Base-by-base conservation (phyloP, 1,140 invertebrate genomes). In the Solenopsis invicta region DNA sequence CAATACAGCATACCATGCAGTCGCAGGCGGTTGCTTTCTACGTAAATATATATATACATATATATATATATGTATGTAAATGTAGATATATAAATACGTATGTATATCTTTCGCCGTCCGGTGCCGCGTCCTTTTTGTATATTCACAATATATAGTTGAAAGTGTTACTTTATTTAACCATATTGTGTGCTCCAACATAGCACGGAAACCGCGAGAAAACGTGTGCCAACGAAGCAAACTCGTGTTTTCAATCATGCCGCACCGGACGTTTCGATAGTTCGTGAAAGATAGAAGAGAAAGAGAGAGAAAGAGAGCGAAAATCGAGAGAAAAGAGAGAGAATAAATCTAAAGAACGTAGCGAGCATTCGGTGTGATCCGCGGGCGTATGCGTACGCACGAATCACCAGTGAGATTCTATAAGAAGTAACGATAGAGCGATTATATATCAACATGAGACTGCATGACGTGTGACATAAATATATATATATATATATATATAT, bases 1-100 rank as follows among this genome's bases (percentile, higher is more conserved):
- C 90, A 94, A 94, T 94, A 94, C 91, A 94, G 93, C 94, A 95
- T 95, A 94, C 93, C 94, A 95, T 95, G 94, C 94, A 94, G 87
- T 93, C 92, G 90, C 92, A 95, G 92, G 93, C 94, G 92, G 84
- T 94, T 94, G 91, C 92, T 92, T 93, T 92, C 91, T 93, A 93
- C 92, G 72, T 92, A 87, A 87, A 86, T 85, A 78, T 75, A 62
- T 72, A 50, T 84, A 52, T 74, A 81, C 54, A 69, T 81, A 69
- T 56, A 29, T 77, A 85, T 86, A 85, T 9, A 85, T 64, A 77
- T 24, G 74, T 85, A 77, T 64, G 86, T 67, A 50, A n/a, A n/a
- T n/a, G n/a, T n/a, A n/a, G n/a, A 69, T 56, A 29, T 77, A 85
- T 86, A 85, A 13, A 85, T 64, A 77, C 37, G 74, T 85, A 77